These are phyloP conservation scores for Mormyrus hasselquistii DNA, from an alignment of 2,797 vertebrate genomes.

Conservation along the genomic window DNA sequence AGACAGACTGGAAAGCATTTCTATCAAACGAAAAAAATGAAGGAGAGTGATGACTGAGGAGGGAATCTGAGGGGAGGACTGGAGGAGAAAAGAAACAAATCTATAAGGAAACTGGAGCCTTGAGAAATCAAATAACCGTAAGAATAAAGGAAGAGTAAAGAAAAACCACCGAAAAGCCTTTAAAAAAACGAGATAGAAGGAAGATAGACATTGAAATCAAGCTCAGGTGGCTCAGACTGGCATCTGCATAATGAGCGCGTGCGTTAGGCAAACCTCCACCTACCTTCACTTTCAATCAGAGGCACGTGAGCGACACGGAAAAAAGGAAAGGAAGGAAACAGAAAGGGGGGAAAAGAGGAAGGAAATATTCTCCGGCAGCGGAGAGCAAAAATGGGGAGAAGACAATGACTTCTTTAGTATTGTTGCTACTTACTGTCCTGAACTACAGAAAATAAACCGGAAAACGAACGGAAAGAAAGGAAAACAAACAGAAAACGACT, in stretches of 20 bases:
- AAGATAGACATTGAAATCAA: constrained; percentile 87
- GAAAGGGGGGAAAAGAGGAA: constrained; percentile 70
- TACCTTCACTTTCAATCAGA: constrained; percentile 96
- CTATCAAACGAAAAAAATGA: constrained; percentile 61
- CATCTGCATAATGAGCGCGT: constrained; percentile 95
- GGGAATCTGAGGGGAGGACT: constrained; percentile 63
- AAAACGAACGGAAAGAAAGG: constrained; percentile 29
- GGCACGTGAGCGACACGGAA: constrained; percentile 94
- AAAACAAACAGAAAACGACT: constrained; percentile 46
- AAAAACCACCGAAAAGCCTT: constrained; percentile 1
- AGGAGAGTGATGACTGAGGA: constrained; percentile 34
- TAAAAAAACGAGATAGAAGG: constrained; percentile 50
- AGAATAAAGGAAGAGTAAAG: constrained; percentile 20
- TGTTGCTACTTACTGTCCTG: constrained; percentile 72
- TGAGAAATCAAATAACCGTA: constrained; percentile 3
- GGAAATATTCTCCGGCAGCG: constrained; percentile 91
- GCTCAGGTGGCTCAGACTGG: constrained; percentile 97
- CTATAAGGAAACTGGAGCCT: constrained; percentile 46
- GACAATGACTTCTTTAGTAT: constrained; percentile 95
- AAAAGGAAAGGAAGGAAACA: constrained; percentile 59
- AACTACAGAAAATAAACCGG: constrained; percentile 60
- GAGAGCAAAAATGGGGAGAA: constrained; percentile 85
- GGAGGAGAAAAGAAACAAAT: constrained; percentile 49
- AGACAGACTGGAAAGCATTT: constrained; percentile 90
- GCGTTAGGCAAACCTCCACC: constrained; percentile 89